Conservation (phyloP, 2,797 vertebrate species). For the Emys orbicularis region DNA sequence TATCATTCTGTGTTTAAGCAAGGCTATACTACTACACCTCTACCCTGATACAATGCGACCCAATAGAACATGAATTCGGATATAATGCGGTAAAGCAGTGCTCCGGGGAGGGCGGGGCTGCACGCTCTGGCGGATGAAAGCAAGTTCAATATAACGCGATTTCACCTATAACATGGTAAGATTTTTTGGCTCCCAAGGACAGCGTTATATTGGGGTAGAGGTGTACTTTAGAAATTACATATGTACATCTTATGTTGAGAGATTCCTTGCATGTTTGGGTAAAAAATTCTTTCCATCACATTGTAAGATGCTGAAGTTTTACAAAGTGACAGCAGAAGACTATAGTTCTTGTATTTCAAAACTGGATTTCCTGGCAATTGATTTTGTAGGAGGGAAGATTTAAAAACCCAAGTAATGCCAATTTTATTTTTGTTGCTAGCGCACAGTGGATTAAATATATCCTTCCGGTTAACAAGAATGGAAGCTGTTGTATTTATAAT, state of each 20-base stretch:
- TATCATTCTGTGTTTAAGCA: background rate
- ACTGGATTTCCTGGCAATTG: conserved; percentile 4
- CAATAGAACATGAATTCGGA: too few species aligned
- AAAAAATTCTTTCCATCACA: background rate
- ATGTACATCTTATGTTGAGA: rapidly evolving
- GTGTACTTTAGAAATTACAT: background rate
- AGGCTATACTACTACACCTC: background rate
- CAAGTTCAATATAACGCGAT: too few species aligned
- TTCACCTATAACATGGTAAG: too few species aligned
- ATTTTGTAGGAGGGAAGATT: conserved; percentile 3
- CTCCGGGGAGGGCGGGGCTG: too few species aligned
- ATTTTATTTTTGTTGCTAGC: background rate
- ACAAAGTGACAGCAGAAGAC: background rate
- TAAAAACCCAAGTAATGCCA: background rate
- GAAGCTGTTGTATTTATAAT: background rate
- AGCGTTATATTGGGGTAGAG: too few species aligned
- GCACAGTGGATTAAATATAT: background rate
- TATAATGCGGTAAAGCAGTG: too few species aligned
- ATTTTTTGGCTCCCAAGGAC: too few species aligned
- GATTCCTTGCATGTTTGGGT: background rate
- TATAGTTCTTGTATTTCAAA: background rate
- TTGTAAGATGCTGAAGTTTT: background rate
- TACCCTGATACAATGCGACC: too few species aligned
- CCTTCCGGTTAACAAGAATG: background rate
- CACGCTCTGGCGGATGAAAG: too few species aligned